These are phyloP conservation scores for Cassiopea xamachana DNA, from an alignment of 30 jellyfish, hydroid and myxozoan genomes.

Conservation along the genomic window DNA sequence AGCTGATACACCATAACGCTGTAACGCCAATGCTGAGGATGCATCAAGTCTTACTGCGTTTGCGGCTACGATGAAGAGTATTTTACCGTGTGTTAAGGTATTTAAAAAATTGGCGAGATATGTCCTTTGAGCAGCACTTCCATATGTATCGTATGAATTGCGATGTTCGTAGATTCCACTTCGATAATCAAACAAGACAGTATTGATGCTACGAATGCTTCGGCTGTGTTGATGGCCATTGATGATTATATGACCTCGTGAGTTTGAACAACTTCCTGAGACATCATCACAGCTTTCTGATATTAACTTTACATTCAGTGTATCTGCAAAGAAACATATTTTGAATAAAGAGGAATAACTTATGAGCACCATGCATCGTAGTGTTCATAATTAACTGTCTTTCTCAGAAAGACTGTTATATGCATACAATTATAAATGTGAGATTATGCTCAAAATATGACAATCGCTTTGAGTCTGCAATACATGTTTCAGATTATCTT, in stretches of 20 bases:
- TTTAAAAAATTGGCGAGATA: not conserved
- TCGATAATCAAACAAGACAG: constrained; percentile 39
- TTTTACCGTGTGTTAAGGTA: constrained; percentile 11
- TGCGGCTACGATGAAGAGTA: constrained; percentile 33
- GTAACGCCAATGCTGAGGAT: constrained; percentile 23
- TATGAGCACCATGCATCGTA: no score
- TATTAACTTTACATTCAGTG: constrained; percentile 10
- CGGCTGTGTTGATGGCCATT: constrained; percentile 46
- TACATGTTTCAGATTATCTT: no score
- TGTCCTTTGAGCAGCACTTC: not conserved
- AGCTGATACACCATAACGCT: constrained; percentile 49
- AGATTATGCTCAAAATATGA: no score
- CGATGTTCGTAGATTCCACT: constrained; percentile 50
- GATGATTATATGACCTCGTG: constrained; percentile 37
- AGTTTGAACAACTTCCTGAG: not conserved
- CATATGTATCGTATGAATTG: not conserved
- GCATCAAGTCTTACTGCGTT: not conserved
- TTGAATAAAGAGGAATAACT: no score
- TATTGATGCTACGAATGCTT: constrained; percentile 35
- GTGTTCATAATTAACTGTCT: no score
- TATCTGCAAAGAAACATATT: not conserved
- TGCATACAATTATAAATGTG: no score
- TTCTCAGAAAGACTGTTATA: no score
- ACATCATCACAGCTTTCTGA: constrained; percentile 2
- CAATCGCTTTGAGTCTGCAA: no score